A percentile compares a stretch with the other conserved stretches of the same genome.
Conservation (phyloP, 23 tunicate genomes). For the Styela plicata region DNA sequence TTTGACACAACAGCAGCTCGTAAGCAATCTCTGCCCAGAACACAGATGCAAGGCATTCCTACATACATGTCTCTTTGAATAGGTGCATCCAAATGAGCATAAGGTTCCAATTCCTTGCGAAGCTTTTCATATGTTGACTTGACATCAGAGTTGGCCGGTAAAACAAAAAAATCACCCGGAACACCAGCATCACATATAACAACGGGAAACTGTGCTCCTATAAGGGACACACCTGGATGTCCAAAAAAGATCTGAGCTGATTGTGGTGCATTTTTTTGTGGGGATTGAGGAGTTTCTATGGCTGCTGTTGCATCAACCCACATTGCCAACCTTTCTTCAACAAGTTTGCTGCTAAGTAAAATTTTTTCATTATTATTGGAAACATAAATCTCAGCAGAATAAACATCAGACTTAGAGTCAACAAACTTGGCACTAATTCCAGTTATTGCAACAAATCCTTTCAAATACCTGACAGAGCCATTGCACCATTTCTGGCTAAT, state of each 20-base stretch:
- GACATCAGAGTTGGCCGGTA: constrained; percentile 24
- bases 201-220: constrained; percentile 57
- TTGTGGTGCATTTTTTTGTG: background rate
- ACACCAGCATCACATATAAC: constrained; percentile 34
- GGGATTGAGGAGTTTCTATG: background rate
- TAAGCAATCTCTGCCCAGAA: constrained; percentile 30
- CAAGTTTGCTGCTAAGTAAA: constrained; percentile 29
- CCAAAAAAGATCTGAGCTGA: constrained; percentile 23
- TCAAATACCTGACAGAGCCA: constrained; percentile 16
- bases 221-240: constrained; percentile 54
- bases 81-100: background rate
- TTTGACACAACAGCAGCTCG: constrained; percentile 55
- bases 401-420: constrained; percentile 23
- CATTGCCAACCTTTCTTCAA: constrained; percentile 16
- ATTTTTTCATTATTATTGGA: constrained; percentile 3
- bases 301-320: constrained; percentile 3
- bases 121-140: constrained; percentile 27
- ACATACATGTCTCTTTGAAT: constrained; percentile 29
- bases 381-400: constrained; percentile 32
- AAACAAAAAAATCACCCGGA: constrained; percentile 60
- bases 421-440: constrained; percentile 41
- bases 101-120: constrained; percentile 1
- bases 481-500: constrained; percentile 33
- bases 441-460: constrained; percentile 16
- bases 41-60: constrained; percentile 64